phyloP scores from a whole-genome alignment of 2,888 invertebrate species.

The Escarpia spicata region DNA sequence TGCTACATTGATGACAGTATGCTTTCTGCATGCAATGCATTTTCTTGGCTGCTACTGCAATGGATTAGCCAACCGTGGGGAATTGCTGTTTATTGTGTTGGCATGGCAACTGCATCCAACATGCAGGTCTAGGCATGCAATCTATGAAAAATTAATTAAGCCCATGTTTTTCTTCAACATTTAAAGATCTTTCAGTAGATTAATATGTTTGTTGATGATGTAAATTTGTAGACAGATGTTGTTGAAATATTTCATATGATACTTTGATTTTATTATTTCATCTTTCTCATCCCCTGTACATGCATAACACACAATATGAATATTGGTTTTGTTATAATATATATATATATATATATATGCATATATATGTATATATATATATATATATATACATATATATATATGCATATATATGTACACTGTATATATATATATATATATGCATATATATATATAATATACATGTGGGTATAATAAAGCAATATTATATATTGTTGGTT shows the following conservation, averaged over 20 bases:
- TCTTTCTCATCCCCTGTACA: not conserved
- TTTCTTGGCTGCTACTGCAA: not conserved
- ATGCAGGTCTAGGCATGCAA: slow-evolving; percentile 8
- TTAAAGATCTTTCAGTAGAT: not conserved
- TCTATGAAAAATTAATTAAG: not conserved
- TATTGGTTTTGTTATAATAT: no score
- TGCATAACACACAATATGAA: not conserved
- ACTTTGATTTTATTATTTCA: not conserved
- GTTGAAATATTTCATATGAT: not conserved
- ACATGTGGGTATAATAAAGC: no score
- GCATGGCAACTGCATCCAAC: slow-evolving; percentile 6
- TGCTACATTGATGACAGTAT: not conserved
- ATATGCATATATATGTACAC: no score
- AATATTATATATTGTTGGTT: not conserved
- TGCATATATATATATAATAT: no score
- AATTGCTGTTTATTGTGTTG: not conserved
- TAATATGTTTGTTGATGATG: not conserved
- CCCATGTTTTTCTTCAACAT: no score
- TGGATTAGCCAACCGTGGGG: not conserved
- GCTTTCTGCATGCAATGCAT: not conserved
- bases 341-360: no score
- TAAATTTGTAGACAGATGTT: not conserved
- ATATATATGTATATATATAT: no score
- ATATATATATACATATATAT: no score
- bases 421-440: no score